phyloP scores from a whole-genome alignment of 2,888 invertebrate species.

The Dione vanillae region DNA sequence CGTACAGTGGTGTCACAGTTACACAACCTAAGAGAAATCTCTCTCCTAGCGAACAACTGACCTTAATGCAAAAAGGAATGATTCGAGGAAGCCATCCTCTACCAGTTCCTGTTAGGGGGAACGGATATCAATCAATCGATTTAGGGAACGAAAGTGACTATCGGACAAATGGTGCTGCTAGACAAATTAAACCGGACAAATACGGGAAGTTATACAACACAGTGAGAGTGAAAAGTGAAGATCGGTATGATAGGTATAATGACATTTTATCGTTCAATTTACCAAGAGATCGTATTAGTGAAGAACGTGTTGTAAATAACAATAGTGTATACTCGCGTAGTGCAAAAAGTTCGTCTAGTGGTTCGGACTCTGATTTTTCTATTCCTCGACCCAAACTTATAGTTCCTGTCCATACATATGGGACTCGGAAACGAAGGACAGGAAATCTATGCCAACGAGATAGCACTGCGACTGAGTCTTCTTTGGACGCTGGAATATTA shows the following conservation, averaged over 20 bases:
- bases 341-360: slow-evolving; percentile 82
- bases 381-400: slow-evolving; percentile 94
- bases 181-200: slow-evolving; percentile 78
- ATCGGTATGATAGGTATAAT: slow-evolving; percentile 78
- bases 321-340: slow-evolving; percentile 69
- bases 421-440: slow-evolving; percentile 90
- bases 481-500: slow-evolving; percentile 74
- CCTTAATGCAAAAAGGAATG: slow-evolving; percentile 80
- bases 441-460: slow-evolving; percentile 87
- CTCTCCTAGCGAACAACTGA: slow-evolving; percentile 80
- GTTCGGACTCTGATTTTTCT: slow-evolving; percentile 88
- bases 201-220: slow-evolving; percentile 78
- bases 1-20: slow-evolving; percentile 75
- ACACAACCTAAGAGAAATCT: slow-evolving; percentile 82
- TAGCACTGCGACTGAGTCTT: slow-evolving; percentile 75
- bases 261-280: slow-evolving; percentile 71
- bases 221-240: slow-evolving; percentile 81
- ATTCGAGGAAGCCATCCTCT: slow-evolving; percentile 68
- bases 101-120: slow-evolving; percentile 58
- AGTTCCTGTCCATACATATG: slow-evolving; percentile 95
- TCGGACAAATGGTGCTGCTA: slow-evolving; percentile 74
- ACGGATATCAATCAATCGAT: slow-evolving; percentile 69
- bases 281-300: slow-evolving; percentile 66
- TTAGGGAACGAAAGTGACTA: slow-evolving; percentile 76
- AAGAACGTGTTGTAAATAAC: slow-evolving; percentile 64